phyloP scores from a whole-genome alignment of 2,888 invertebrate genomes.

The Hirtodrosophila confusa region DNA sequence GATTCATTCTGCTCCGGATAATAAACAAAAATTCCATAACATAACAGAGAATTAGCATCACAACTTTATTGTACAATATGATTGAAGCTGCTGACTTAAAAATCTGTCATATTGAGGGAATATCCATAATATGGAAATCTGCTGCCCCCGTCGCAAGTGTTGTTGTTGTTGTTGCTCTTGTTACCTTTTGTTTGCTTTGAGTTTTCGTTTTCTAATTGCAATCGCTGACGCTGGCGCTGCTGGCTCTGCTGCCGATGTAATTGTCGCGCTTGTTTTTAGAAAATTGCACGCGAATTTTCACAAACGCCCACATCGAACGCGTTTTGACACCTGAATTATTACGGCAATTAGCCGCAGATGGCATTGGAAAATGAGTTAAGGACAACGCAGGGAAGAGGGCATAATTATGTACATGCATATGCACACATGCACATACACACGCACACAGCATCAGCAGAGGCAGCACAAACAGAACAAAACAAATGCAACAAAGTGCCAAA shows the following conservation, averaged over 20 bases:
- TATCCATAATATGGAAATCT: conserved; percentile 9
- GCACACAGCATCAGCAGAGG: not conserved
- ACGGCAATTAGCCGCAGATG: conserved; percentile 53
- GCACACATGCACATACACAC: conserved; percentile 2
- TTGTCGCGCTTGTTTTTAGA: conserved; percentile 40
- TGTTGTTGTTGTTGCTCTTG: conserved; percentile 19
- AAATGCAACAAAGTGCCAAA: conserved; percentile 32
- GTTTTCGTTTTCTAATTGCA: conserved; percentile 25
- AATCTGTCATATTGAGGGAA: not conserved
- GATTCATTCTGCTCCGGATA: no score
- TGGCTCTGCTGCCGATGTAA: conserved; percentile 21
- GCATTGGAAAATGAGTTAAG: conserved; percentile 33
- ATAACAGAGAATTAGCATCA: no score
- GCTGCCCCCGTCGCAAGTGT: conserved; percentile 4
- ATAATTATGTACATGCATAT: conserved; percentile 36
- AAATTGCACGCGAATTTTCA: conserved; percentile 43
- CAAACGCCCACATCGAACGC: conserved; percentile 40
- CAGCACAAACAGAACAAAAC: conserved; percentile 20
- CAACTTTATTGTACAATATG: no score
- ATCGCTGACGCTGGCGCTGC: no score
- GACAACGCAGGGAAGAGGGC: conserved; percentile 19
- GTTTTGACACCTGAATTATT: conserved; percentile 55
- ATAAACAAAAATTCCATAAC: no score
- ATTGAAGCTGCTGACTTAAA: no score
- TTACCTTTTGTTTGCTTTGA: conserved; percentile 23